Conservation (phyloP, 2,113 vertebrate genomes). For the Uria lomvia region DNA sequence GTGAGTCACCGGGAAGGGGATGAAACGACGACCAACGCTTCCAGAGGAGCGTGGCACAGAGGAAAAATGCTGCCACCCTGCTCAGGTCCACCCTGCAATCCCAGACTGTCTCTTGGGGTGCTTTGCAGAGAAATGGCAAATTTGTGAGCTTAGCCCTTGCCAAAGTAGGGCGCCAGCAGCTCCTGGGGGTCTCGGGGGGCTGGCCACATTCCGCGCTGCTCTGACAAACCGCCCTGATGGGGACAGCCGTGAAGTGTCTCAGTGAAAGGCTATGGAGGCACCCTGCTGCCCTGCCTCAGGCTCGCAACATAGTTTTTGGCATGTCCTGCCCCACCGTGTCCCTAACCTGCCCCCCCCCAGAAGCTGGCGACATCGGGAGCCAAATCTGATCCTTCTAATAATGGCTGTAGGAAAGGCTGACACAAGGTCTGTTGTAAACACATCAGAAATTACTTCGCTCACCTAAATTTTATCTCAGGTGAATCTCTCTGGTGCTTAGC, state of each 20-base stretch:
- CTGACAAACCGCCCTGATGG: not conserved
- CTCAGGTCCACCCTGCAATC: no score
- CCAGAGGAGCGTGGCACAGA: not conserved
- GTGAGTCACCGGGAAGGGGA: not conserved
- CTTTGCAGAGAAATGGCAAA: fast-evolving
- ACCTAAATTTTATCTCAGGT: not conserved
- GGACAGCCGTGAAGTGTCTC: not conserved
- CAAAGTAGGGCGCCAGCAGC: not conserved
- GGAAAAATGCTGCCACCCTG: not conserved
- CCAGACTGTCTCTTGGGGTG: fast-evolving
- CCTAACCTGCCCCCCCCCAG: fast-evolving
- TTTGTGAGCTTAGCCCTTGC: fast-evolving
- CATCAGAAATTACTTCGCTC: not conserved
- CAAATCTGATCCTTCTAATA: not conserved
- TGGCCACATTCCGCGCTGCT: not conserved
- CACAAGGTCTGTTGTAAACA: not conserved
- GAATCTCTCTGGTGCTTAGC: not conserved
- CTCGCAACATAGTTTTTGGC: fast-evolving
- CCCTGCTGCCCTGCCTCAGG: no score
- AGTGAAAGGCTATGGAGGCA: not conserved
- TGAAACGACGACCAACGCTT: fast-evolving
- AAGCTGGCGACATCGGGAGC: not conserved
- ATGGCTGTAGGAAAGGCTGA: not conserved
- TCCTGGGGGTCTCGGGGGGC: fast-evolving
- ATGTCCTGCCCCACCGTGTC: fast-evolving